Evolutionary conservation across 2,113 vertebrate genomes (phyloP).

Genomic region (Apodemus sylvaticus): DNA sequence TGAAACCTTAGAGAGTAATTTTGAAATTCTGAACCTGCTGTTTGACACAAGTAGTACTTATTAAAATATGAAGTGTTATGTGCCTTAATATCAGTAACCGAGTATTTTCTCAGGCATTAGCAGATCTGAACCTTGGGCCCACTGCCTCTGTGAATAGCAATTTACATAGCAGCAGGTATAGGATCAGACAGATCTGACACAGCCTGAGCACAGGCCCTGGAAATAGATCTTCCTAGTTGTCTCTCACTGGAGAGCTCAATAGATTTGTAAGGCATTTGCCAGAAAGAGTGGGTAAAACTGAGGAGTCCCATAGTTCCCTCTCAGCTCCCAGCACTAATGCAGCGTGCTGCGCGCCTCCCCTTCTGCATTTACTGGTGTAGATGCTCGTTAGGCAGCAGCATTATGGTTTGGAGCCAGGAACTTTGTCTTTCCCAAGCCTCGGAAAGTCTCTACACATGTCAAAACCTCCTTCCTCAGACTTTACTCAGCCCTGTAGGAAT

Average conservation of each 20-base stretch:
- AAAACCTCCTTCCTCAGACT: not conserved
- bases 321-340: not conserved
- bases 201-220: not conserved
- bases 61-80: not conserved
- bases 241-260: not conserved
- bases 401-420: not conserved
- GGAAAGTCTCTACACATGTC: not conserved
- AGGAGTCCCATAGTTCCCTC: not conserved
- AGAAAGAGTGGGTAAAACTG: constrained; percentile 6
- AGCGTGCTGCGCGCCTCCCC: not conserved
- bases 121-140: not conserved
- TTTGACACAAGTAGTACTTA: not conserved
- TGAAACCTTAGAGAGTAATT: not conserved
- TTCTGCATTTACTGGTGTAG: not conserved
- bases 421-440: not conserved
- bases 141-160: not conserved
- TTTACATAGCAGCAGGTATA: not conserved
- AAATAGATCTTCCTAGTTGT: not conserved
- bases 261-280: constrained; percentile 33
- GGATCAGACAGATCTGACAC: not conserved
- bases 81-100: constrained; percentile 2
- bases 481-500: no score
- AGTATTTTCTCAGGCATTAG: not conserved
- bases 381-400: not conserved
- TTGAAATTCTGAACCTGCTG: not conserved